Base-by-base conservation (phyloP, 2,888 invertebrate genomes). In the Seira ritae region DNA sequence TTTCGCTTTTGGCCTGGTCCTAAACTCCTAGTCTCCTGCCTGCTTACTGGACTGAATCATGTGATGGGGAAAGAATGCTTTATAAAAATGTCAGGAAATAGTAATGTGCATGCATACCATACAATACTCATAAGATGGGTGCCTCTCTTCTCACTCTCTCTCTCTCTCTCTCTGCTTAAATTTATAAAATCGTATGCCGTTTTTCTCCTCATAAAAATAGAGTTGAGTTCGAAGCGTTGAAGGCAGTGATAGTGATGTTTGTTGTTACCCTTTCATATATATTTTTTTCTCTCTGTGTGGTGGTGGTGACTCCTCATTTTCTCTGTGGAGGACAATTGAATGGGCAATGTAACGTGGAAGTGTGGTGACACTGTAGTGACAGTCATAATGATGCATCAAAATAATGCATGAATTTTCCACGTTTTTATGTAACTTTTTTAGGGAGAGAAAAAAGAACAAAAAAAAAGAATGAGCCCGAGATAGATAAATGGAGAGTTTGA, bases 211-310 rank as follows among this genome's bases (percentile, higher is more conserved):
- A 55, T 8, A 55, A 31, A 31, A 55, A 55, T 55, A 15, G 55
- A 55, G 55, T 55, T 55, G 55, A n/a, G n/a, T n/a, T 31, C 8
- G 31, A 8, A 31, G 31, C 2, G 31, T 55, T 8, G 15, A 17
- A 55, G 55, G 15, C 55, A 55, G 55, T 12, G 24, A 23, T 67
- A 17, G 23, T 70, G 70, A 37, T 80, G 80, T 55, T 71, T 80
- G 80, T 74, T 71, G 69, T 80, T 81, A 76, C 81, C 76, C 81
- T 81, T 72, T 76, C 72, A 71, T 75, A n/a, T n/a, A n/a, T n/a
- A n/a, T 31, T 31, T 31, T 72, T 71, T 60, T 77, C 77, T 77
- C 66, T 71, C 72, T 82, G 82, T 82, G 82, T 73, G 82, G 82
- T 70, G 65, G 42, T 31, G 50, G 72, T 74, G 73, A 74, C 73